These are phyloP conservation scores for Parambassis ranga DNA, from an alignment of 2,797 vertebrate genomes.

Conservation along the genomic window DNA sequence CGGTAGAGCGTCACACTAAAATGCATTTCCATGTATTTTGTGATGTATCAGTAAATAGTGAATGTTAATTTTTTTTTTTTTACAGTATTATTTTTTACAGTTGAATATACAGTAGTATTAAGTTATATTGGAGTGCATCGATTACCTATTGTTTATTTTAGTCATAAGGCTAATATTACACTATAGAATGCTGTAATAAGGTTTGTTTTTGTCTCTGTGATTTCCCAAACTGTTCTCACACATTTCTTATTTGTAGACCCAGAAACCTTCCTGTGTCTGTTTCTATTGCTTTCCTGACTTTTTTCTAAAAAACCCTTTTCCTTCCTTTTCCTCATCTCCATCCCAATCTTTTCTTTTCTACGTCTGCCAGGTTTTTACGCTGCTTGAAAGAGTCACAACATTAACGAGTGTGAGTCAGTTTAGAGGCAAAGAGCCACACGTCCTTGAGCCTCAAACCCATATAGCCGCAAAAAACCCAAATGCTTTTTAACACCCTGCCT, in stretches of 20 bases:
- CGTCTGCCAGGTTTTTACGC: constrained; percentile 85
- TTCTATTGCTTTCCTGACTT: constrained; percentile 55
- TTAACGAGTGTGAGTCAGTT: constrained; percentile 87
- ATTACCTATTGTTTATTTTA: background rate
- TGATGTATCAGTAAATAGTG: constrained; percentile 5
- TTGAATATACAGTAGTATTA: constrained; percentile 9
- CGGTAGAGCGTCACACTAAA: constrained; percentile 19
- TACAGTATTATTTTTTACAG: constrained; percentile 12
- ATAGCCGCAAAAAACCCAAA: constrained; percentile 64
- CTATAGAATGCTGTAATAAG: constrained; percentile 30
- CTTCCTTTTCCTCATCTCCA: constrained; percentile 75
- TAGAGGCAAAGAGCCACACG: constrained; percentile 70
- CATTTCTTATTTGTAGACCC: constrained; percentile 33
- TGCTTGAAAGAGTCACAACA: constrained; percentile 87
- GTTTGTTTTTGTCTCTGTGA: constrained; percentile 55
- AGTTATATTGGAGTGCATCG: constrained; percentile 67
- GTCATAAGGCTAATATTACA: no score
- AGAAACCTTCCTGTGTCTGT: constrained; percentile 54
- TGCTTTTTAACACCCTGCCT: constrained; percentile 74
- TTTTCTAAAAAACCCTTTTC: constrained; percentile 34
- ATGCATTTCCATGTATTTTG: constrained; percentile 33
- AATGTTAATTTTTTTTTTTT: constrained; percentile 33
- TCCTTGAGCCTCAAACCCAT: constrained; percentile 66
- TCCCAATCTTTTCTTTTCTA: constrained; percentile 74
- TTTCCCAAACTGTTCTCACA: constrained; percentile 65